These are phyloP conservation scores for Stichodactyla mertensii DNA, from an alignment of 64 coral and sea anemone species.

Conservation along the genomic window DNA sequence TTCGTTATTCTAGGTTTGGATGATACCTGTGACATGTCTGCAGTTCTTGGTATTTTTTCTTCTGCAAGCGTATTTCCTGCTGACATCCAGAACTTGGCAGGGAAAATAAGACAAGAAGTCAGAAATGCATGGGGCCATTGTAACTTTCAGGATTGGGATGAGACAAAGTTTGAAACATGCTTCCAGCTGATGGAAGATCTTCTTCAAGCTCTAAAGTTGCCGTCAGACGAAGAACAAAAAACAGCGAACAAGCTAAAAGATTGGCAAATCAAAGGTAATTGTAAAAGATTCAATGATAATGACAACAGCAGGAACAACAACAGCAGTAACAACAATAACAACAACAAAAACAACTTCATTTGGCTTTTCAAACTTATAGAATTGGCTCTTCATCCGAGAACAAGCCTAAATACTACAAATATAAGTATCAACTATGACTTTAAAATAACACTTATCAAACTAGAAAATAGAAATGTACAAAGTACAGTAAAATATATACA, in stretches of 20 bases:
- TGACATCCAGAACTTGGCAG: slow-evolving; percentile 3
- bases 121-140: slow-evolving; percentile 61
- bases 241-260: background rate
- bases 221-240: slow-evolving; percentile 13
- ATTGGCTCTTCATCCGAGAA: no score
- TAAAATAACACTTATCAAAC: no score
- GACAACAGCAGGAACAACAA: no score
- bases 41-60: slow-evolving; percentile 35
- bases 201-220: slow-evolving; percentile 15
- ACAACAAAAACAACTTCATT: no score
- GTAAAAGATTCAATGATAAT: background rate
- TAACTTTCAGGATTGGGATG: slow-evolving; percentile 48
- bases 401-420: no score
- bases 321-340: no score
- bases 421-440: no score
- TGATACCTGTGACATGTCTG: slow-evolving; percentile 6
- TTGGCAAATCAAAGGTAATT: slow-evolving; percentile 43
- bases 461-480: no score
- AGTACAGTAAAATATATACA: no score
- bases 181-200: slow-evolving; percentile 56
- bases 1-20: no score
- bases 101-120: slow-evolving; percentile 19
- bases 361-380: no score
- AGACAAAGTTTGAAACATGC: background rate
- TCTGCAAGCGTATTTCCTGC: slow-evolving; percentile 20